These are phyloP conservation scores for Nestor notabilis DNA, from an alignment of 2,113 vertebrate genomes.

Conservation along the genomic window DNA sequence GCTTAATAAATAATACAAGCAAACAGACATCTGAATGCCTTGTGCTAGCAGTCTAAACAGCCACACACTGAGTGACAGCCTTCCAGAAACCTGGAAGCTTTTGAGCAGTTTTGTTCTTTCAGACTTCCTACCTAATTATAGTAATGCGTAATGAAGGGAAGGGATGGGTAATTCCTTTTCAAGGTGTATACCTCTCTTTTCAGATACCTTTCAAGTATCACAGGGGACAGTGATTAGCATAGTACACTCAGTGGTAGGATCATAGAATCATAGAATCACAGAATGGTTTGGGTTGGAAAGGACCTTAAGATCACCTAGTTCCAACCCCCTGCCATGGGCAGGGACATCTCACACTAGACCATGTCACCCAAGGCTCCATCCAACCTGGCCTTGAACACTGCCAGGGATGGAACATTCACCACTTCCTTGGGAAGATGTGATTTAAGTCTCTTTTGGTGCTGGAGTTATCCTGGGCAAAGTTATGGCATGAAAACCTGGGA, in stretches of 20 bases:
- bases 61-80: not conserved
- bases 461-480: not conserved
- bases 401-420: no score
- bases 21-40: not conserved
- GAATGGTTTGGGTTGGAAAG: not conserved
- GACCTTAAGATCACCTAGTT: not conserved
- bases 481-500: not conserved
- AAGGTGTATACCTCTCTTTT: not conserved
- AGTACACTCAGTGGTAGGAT: not conserved
- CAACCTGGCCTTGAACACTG: no score
- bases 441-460: not conserved
- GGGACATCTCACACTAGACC: not conserved
- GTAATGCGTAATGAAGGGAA: not conserved
- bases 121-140: rapidly evolving
- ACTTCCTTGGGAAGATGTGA: not conserved
- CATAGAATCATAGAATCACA: no score
- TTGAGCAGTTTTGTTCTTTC: not conserved
- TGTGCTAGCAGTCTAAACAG: not conserved
- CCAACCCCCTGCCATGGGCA: not conserved
- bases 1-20: slow-evolving; percentile 55
- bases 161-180: not conserved
- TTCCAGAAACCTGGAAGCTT: not conserved
- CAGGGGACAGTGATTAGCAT: not conserved
- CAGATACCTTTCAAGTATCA: not conserved
- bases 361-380: no score